phyloP scores from a whole-genome alignment of 64 coral and sea anemone species.

The Acropora tenuis region DNA sequence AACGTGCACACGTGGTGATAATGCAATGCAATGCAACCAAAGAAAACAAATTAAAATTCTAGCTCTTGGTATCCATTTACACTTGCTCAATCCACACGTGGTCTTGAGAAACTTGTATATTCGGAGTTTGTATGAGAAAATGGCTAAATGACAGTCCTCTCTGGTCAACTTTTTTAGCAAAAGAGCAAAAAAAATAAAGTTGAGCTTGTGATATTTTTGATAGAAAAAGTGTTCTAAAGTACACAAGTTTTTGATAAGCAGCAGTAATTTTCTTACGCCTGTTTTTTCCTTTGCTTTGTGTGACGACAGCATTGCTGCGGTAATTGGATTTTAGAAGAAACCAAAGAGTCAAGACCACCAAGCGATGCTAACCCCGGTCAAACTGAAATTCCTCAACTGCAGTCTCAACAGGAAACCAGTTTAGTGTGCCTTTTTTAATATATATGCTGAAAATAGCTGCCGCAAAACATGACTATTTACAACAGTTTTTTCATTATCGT shows the following conservation, averaged over 20 bases:
- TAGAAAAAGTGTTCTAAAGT: background rate
- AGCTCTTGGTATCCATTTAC: background rate
- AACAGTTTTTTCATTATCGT: background rate
- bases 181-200: background rate
- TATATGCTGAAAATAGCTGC: conserved; percentile 21
- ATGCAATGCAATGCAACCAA: background rate
- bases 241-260: background rate
- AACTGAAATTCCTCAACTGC: conserved; percentile 4
- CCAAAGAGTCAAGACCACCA: conserved; percentile 19
- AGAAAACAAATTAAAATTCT: background rate
- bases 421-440: background rate
- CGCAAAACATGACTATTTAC: background rate
- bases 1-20: background rate
- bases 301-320: background rate
- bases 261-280: background rate
- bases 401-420: conserved; percentile 24
- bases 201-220: background rate
- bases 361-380: conserved; percentile 4
- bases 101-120: background rate
- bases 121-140: conserved; percentile 1
- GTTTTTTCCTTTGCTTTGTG: background rate
- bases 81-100: background rate
- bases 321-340: conserved; percentile 31
- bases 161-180: background rate
- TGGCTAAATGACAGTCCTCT: conserved; percentile 5